Evolutionary conservation across 2,113 vertebrate species (phyloP), one percentile per base, ranked within the genome.

Genomic region (Neolamprologus devosi): DNA sequence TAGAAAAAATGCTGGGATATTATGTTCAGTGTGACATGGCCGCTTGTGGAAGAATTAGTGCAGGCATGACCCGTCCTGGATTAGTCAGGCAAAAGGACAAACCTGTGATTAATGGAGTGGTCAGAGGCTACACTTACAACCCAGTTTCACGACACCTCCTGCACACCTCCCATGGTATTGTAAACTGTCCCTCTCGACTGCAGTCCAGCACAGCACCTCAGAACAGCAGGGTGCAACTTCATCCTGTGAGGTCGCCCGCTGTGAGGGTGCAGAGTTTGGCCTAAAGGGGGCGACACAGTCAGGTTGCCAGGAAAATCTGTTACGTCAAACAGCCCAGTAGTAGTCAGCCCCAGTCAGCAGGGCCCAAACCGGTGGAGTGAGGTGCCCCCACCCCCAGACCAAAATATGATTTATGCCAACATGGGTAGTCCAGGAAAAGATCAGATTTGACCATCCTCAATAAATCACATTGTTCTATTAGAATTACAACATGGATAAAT

Each of bases 1-100:
- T 97, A 97, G 93, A 95, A 96, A 92, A 95, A 95, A 94, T 91
- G 94, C 81, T 94, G 93, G 95, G 96, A 95, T 96, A 93, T 94
- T 96, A 96, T 96, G 95, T 95, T 87, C 95, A 96, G 96, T 95
- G 91, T 97, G 97, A 96, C 95, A 94, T 58, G 93, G 90, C 94
- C 85, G 94, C 86, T 92, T 93, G 95, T 95, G 93, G 86, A 95
- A 92, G 97, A 97, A 95, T 97, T 96, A 97, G 96, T 94, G 92
- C 86, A 95, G 96, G 96, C 95, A 96, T 97, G 97, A 96, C 95
- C 96, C 2, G 95, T 93, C 90, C 17, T 89, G 91, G 95, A 94
- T 95, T 96, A 96, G 95, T 94, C 93, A 95, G 95, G 94, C 94
- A 94, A 95, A 93, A 89, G 88, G 92, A 83, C 95, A 95, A 96